These are phyloP conservation scores for Ophthalmolycus amberensis DNA, from an alignment of 2,113 vertebrate genomes.

Conservation along the genomic window DNA sequence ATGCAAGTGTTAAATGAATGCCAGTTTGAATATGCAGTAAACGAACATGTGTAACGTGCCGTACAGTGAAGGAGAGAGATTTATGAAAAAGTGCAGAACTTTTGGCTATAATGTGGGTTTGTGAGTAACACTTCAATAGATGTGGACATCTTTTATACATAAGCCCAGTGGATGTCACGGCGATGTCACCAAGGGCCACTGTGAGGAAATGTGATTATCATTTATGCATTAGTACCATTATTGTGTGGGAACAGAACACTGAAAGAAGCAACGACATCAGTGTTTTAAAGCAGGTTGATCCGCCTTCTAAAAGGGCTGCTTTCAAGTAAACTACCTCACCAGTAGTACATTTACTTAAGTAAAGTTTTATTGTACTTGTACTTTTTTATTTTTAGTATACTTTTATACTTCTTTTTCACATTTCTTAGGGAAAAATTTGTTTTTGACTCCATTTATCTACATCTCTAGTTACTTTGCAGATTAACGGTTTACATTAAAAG, in stretches of 20 bases:
- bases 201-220: constrained; percentile 73
- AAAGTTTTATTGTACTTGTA: background rate
- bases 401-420: background rate
- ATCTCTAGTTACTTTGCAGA: background rate
- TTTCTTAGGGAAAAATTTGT: background rate
- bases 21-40: constrained; percentile 11
- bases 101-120: constrained; percentile 36
- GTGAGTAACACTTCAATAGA: constrained; percentile 59
- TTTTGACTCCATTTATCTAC: background rate
- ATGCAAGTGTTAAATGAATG: background rate
- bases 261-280: constrained; percentile 41
- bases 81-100: constrained; percentile 35
- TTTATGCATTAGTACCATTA: constrained; percentile 74
- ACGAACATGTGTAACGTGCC: constrained; percentile 25
- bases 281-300: constrained; percentile 22
- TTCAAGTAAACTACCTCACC: constrained; percentile 8
- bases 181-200: constrained; percentile 60
- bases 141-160: constrained; percentile 76
- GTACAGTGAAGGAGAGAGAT: constrained; percentile 33
- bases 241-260: constrained; percentile 43
- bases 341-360: background rate
- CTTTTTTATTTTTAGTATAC: background rate
- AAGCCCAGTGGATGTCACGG: constrained; percentile 56
- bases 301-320: constrained; percentile 1
- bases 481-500: background rate